Evolutionary conservation across 1,140 invertebrate species (phyloP).

Genomic region (Temnothorax nylanderi): DNA sequence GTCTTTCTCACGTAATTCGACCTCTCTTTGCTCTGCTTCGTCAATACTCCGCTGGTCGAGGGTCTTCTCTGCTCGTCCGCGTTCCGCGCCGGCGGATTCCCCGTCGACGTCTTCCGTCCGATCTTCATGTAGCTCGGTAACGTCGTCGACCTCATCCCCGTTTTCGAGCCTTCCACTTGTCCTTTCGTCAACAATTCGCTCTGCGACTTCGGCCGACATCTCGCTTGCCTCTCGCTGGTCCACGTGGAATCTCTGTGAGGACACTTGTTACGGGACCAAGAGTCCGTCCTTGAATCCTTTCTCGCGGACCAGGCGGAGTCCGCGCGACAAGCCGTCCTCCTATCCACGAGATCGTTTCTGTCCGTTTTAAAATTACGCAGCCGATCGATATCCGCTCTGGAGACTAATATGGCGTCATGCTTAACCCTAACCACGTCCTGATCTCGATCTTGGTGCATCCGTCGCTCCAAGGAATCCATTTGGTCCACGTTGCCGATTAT

Average conservation of each 20-base stretch:
- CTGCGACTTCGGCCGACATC: conserved; percentile 60
- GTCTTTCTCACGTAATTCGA: conserved; percentile 73
- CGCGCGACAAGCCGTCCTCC: not conserved
- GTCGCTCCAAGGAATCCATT: conserved; percentile 56
- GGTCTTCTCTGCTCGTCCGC: conserved; percentile 45
- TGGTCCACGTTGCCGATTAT: conserved; percentile 80
- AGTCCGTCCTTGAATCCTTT: not conserved
- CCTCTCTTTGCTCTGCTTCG: conserved; percentile 74
- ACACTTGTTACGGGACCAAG: not conserved
- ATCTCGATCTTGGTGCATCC: conserved; percentile 50
- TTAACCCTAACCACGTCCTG: conserved; percentile 44
- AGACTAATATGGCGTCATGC: conserved; percentile 33
- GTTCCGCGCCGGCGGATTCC: conserved; percentile 67
- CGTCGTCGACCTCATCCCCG: conserved; percentile 69
- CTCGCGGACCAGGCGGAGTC: not conserved
- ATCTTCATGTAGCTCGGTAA: conserved; percentile 78
- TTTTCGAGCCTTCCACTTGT: not conserved
- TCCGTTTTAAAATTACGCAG: conserved; percentile 12
- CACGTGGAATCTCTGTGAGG: conserved; percentile 5
- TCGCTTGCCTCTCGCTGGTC: not conserved
- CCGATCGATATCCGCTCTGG: conserved; percentile 24
- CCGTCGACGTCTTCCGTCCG: conserved; percentile 73
- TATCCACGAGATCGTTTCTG: not conserved
- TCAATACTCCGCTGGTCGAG: conserved; percentile 57
- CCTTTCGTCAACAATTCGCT: conserved; percentile 30